Evolutionary conservation across 1,140 invertebrate species (phyloP).

Genomic region (Sarcophaga peregrina): DNA sequence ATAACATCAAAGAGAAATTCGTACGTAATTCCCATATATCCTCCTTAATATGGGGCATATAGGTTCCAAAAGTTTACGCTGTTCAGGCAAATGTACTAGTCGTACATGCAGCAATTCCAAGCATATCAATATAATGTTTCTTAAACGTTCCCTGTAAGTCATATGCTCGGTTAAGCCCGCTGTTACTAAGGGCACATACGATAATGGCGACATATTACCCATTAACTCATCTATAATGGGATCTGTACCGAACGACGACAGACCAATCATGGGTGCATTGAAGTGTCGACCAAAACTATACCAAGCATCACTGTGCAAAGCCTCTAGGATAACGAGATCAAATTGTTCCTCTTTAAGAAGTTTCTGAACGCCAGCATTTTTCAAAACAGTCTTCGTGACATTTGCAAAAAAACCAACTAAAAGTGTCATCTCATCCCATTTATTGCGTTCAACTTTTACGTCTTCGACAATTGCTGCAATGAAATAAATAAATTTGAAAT

Average conservation of each 20-base stretch:
- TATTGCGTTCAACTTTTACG: background rate
- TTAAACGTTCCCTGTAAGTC: slow-evolving; percentile 64
- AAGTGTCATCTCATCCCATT: background rate
- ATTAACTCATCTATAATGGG: slow-evolving; percentile 57
- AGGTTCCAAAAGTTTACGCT: slow-evolving; percentile 62
- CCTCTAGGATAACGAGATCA: slow-evolving; percentile 59
- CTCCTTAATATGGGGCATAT: slow-evolving; percentile 54
- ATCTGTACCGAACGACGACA: slow-evolving; percentile 59
- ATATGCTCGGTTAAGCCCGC: slow-evolving; percentile 62
- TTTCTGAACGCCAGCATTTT: slow-evolving; percentile 34
- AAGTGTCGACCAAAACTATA: slow-evolving; percentile 61
- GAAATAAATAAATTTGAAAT: background rate
- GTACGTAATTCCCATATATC: slow-evolving; percentile 56
- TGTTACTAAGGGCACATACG: slow-evolving; percentile 63
- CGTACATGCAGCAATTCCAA: slow-evolving; percentile 48
- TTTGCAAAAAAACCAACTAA: slow-evolving; percentile 44
- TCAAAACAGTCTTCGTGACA: background rate
- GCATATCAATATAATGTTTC: slow-evolving; percentile 58
- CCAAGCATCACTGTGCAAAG: slow-evolving; percentile 57
- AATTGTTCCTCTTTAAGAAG: slow-evolving; percentile 49
- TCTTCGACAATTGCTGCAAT: background rate
- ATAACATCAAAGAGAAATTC: slow-evolving; percentile 69
- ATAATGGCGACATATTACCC: slow-evolving; percentile 57
- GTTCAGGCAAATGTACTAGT: slow-evolving; percentile 52
- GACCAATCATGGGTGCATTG: slow-evolving; percentile 56